Conservation (phyloP, 2,113 vertebrate species). For the Cyanocitta stelleri region DNA sequence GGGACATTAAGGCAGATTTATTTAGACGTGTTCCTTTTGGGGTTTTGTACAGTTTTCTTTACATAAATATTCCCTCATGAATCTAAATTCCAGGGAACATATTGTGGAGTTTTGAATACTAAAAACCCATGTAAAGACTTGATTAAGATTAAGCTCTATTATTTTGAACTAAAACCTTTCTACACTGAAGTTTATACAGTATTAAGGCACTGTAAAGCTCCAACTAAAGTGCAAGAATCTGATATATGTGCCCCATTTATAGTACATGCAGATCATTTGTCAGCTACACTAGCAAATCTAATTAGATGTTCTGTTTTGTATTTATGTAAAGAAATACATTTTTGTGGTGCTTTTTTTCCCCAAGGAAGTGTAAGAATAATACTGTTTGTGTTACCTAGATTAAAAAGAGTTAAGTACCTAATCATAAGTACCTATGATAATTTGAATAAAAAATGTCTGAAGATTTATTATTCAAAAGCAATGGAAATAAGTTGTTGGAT, state of each 20-base stretch:
- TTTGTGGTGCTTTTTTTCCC: not conserved
- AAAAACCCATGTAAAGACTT: not conserved
- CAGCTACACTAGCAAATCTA: not conserved
- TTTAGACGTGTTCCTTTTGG: fast-evolving
- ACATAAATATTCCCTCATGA: not conserved
- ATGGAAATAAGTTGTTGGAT: not conserved
- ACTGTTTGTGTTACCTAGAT: not conserved
- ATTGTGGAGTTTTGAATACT: not conserved
- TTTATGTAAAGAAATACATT: not conserved
- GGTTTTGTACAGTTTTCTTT: not conserved
- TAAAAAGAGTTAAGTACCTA: not conserved
- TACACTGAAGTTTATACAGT: not conserved
- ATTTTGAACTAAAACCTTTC: not conserved
- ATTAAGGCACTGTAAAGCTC: not conserved
- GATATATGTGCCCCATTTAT: not conserved
- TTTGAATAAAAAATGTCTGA: not conserved
- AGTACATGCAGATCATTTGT: not conserved
- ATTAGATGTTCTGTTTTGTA: not conserved
- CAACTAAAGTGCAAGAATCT: not conserved
- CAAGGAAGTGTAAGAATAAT: not conserved
- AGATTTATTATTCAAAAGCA: not conserved
- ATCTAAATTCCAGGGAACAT: not conserved
- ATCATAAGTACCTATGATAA: not conserved
- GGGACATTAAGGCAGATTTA: not conserved
- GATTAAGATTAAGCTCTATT: not conserved